phyloP scores from a whole-genome alignment of 2,797 vertebrate genomes.

The Ptychadena robeensis region DNA sequence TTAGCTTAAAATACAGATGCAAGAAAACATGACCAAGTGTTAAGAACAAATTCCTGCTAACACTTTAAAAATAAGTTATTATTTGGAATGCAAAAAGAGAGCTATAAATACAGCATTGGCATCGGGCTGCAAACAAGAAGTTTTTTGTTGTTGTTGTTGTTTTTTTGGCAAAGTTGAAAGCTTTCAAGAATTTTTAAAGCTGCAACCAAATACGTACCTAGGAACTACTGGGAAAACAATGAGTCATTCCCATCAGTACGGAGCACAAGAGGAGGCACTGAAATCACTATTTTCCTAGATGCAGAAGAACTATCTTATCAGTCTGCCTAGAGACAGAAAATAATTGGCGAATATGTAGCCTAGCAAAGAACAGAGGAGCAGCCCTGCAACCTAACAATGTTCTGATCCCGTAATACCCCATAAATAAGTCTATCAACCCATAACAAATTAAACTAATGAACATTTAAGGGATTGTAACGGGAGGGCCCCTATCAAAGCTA shows the following conservation, averaged over 20 bases:
- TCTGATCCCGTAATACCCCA: constrained; percentile 2
- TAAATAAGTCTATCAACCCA: not conserved
- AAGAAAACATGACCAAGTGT: not conserved
- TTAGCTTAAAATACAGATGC: not conserved
- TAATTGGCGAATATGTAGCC: constrained; percentile 50
- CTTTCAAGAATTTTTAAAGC: constrained; percentile 18
- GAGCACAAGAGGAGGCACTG: constrained; percentile 33
- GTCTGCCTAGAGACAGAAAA: constrained; percentile 58
- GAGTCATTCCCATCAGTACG: constrained; percentile 34
- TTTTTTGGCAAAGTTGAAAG: constrained; percentile 4
- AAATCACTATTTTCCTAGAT: constrained; percentile 56
- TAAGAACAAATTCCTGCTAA: not conserved
- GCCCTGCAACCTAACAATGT: constrained; percentile 31
- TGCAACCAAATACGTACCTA: constrained; percentile 33
- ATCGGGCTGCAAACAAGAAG: not conserved
- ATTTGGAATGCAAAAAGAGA: not conserved
- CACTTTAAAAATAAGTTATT: not conserved
- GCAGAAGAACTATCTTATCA: constrained; percentile 56
- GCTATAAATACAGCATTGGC: not conserved
- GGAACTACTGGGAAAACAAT: constrained; percentile 25
- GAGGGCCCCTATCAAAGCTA: not conserved
- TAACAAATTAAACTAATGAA: constrained; percentile 36
- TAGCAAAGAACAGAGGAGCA: constrained; percentile 23
- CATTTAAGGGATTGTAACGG: not conserved
- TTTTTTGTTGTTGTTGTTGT: no score